phyloP scores from a whole-genome alignment of 2,888 invertebrate species.

The Charanyca ferruginea region DNA sequence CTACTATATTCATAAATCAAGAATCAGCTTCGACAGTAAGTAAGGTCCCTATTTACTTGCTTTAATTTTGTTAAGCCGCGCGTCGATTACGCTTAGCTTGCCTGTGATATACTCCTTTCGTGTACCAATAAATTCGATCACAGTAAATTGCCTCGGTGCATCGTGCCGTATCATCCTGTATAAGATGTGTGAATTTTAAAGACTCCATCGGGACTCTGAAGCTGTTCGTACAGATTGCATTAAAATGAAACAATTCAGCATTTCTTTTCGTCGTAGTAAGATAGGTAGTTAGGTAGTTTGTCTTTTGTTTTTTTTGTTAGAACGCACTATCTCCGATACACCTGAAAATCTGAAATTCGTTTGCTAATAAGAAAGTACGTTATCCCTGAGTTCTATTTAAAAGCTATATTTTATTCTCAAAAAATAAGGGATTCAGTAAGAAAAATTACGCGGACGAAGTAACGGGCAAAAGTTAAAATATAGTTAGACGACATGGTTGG shows the following conservation, averaged over 20 bases:
- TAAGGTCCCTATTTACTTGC: background rate
- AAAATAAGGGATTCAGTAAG: too few species aligned
- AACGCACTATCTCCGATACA: too few species aligned
- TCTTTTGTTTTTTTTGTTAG: too few species aligned
- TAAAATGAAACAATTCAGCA: background rate
- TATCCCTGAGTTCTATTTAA: too few species aligned
- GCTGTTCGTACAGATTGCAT: slow-evolving; percentile 26
- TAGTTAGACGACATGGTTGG: too few species aligned
- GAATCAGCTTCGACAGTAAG: background rate
- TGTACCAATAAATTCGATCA: slow-evolving; percentile 51
- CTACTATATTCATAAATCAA: background rate
- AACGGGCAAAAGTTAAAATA: too few species aligned
- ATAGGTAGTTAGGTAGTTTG: too few species aligned
- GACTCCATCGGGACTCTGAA: slow-evolving; percentile 25
- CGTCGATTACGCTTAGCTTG: slow-evolving; percentile 29
- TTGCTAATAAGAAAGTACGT: too few species aligned
- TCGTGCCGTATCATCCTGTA: slow-evolving; percentile 23
- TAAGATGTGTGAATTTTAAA: slow-evolving; percentile 51
- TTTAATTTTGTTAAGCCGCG: slow-evolving; percentile 14
- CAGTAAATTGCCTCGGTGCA: slow-evolving; percentile 46
- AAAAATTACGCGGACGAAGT: too few species aligned
- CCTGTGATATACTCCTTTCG: slow-evolving; percentile 38
- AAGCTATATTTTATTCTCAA: too few species aligned
- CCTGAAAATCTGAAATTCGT: too few species aligned
- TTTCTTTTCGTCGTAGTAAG: background rate